Percentiles rank a stretch among this genome's conserved stretches.
Evolutionary conservation across 1,140 invertebrate genomes (phyloP).

Genomic region (Bacillus rossius): DNA sequence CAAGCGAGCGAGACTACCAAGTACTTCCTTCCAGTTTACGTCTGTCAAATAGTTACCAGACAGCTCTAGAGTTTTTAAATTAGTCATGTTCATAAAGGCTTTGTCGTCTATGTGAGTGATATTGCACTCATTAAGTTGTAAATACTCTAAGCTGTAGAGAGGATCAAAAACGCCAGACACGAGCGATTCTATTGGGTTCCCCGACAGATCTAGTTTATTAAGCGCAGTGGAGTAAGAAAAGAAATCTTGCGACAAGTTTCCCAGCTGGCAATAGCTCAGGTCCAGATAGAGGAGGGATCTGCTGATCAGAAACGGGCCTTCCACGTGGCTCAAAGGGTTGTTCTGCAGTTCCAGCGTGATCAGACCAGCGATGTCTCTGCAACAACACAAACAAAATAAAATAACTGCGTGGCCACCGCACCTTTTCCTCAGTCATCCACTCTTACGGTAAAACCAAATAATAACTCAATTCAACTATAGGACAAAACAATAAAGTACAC

Average conservation of each 20-base stretch:
- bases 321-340: slow-evolving; percentile 54
- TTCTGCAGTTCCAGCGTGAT: slow-evolving; percentile 63
- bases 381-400: slow-evolving; percentile 23
- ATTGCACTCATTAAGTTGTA: slow-evolving; percentile 58
- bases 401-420: background rate
- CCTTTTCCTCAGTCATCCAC: no score
- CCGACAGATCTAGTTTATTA: slow-evolving; percentile 60
- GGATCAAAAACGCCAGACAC: slow-evolving; percentile 54
- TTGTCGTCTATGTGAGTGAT: slow-evolving; percentile 50
- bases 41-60: slow-evolving; percentile 51
- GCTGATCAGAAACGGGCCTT: slow-evolving; percentile 58
- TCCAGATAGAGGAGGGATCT: slow-evolving; percentile 60
- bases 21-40: slow-evolving; percentile 53
- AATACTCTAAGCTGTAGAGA: slow-evolving; percentile 54
- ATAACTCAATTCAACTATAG: no score
- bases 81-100: slow-evolving; percentile 50
- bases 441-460: no score
- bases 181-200: slow-evolving; percentile 55
- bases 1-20: slow-evolving; percentile 51
- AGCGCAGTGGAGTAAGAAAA: slow-evolving; percentile 60
- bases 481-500: no score
- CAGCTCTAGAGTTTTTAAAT: slow-evolving; percentile 58
- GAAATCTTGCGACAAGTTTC: slow-evolving; percentile 52
- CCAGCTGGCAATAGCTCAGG: slow-evolving; percentile 56
- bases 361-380: slow-evolving; percentile 60